These are phyloP conservation scores for Drosophila rellima DNA, from an alignment of 2,888 invertebrate genomes.

Conservation along the genomic window DNA sequence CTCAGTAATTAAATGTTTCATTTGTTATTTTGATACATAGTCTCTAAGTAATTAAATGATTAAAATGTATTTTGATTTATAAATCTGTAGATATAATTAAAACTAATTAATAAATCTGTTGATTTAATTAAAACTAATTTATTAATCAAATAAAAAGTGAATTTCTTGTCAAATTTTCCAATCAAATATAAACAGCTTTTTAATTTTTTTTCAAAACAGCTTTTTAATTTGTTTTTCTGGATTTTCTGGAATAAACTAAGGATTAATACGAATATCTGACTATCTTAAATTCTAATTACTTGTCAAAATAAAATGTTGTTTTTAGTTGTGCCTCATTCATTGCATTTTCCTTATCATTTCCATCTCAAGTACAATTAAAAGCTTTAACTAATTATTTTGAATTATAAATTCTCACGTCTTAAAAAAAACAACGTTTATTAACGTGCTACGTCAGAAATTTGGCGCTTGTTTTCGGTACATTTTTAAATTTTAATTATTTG, in stretches of 20 bases:
- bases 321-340: background rate
- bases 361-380: constrained; percentile 32
- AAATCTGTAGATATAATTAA: background rate
- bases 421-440: constrained; percentile 18
- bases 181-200: too few relatives aligned
- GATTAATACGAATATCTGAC: background rate
- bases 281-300: background rate
- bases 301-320: background rate
- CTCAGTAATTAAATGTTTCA: background rate
- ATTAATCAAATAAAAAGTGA: background rate
- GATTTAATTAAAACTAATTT: background rate
- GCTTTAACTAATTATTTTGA: constrained; percentile 21
- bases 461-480: constrained; percentile 24
- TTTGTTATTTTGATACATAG: background rate
- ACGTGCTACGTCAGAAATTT: constrained; percentile 38
- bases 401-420: constrained; percentile 40
- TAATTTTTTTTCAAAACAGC: too few relatives aligned
- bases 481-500: constrained; percentile 44
- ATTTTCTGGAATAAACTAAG: background rate
- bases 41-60: background rate
- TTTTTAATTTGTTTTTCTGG: too few relatives aligned
- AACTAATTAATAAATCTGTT: background rate
- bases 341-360: background rate
- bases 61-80: background rate
- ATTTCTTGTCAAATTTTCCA: background rate